Percentiles rank a stretch among this genome's conserved stretches.
These are phyloP conservation scores for Chunga burmeisteri DNA, from an alignment of 2,113 vertebrate genomes.

Conservation along the genomic window DNA sequence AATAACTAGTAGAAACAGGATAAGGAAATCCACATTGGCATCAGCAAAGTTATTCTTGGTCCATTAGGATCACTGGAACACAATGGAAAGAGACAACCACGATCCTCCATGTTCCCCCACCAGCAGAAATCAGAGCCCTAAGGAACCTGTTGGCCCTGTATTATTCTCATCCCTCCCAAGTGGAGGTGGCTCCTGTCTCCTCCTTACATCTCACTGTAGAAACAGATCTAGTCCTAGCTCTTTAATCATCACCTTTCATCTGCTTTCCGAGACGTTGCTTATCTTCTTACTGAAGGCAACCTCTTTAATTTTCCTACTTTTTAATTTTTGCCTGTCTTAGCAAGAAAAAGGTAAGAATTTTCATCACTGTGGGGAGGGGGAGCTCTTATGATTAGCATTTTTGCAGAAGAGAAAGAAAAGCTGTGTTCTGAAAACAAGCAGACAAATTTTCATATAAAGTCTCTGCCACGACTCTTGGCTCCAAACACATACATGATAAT, in stretches of 20 bases:
- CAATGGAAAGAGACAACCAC: not conserved
- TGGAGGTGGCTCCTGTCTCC: not conserved
- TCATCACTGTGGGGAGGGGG: not conserved
- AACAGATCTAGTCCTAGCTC: not conserved
- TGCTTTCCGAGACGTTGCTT: not conserved
- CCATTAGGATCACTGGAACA: not conserved
- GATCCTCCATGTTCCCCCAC: not conserved
- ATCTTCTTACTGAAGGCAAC: not conserved
- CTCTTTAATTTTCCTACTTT: not conserved
- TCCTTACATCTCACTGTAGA: not conserved
- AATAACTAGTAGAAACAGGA: not conserved
- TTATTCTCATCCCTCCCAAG: not conserved
- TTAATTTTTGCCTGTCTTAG: not conserved
- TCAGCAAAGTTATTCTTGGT: not conserved
- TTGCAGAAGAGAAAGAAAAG: not conserved
- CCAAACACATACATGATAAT: not conserved
- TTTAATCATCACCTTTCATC: not conserved
- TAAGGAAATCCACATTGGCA: not conserved
- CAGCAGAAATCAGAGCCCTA: not conserved
- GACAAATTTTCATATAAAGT: not conserved
- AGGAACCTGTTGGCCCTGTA: not conserved
- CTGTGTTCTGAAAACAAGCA: not conserved
- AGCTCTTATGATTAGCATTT: not conserved
- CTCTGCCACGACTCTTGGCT: not conserved
- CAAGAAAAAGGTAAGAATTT: not conserved